Conservation (phyloP, 2,113 vertebrate genomes). For the Trochalopteron elliotii region DNA sequence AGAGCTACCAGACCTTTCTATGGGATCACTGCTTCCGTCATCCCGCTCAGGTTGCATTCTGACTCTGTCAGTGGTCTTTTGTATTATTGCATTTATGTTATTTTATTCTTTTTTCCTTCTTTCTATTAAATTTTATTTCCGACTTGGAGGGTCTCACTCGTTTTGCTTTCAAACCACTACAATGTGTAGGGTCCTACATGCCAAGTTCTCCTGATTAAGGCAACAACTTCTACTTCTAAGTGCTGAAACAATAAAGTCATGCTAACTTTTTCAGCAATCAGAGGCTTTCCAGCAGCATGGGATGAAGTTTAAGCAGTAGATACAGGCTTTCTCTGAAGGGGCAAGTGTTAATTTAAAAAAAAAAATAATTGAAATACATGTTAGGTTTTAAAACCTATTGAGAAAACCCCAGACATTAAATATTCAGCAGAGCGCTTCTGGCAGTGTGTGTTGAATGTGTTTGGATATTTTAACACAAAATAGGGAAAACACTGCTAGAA, state of each 20-base stretch:
- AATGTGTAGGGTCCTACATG: rapidly evolving
- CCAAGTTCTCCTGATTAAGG: neutral
- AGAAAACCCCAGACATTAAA: neutral
- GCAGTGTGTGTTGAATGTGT: rapidly evolving
- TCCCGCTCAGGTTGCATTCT: too few relatives aligned
- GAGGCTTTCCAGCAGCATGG: neutral
- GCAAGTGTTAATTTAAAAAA: neutral
- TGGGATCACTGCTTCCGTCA: too few relatives aligned
- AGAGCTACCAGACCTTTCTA: too few relatives aligned
- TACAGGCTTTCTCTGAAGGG: neutral
- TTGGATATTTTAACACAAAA: neutral
- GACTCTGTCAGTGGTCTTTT: too few relatives aligned
- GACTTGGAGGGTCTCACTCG: too few relatives aligned
- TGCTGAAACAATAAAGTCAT: neutral
- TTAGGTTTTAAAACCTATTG: neutral
- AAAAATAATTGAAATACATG: neutral
- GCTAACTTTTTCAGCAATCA: rapidly evolving
- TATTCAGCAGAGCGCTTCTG: neutral
- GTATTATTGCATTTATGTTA: too few relatives aligned
- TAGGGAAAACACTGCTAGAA: neutral
- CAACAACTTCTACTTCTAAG: neutral
- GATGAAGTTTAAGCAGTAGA: neutral
- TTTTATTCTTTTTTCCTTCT: too few relatives aligned
- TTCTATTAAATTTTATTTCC: too few relatives aligned
- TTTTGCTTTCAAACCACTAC: too few relatives aligned